A percentile compares a stretch with the other conserved stretches of the same genome.
Conservation (phyloP, 1,140 invertebrate genomes). For the Plectrocnemia conspersa region DNA sequence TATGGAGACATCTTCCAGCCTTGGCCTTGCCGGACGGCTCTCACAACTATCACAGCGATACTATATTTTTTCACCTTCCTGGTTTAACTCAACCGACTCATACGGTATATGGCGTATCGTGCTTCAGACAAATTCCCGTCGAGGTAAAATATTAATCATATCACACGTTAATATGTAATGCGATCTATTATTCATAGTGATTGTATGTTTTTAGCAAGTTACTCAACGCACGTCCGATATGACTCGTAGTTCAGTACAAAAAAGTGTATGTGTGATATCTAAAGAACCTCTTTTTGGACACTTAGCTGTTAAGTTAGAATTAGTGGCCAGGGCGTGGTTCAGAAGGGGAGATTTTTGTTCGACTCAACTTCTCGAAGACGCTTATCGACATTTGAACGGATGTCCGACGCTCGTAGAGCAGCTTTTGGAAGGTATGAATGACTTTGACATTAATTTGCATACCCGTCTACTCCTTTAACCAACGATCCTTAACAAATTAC, state of each 20-base stretch:
- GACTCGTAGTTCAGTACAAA: constrained; percentile 71
- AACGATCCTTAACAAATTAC: constrained; percentile 33
- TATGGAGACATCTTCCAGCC: constrained; percentile 94
- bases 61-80: constrained; percentile 94
- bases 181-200: background rate
- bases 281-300: constrained; percentile 85
- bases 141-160: constrained; percentile 57
- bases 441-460: constrained; percentile 31
- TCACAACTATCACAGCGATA: constrained; percentile 94
- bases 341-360: constrained; percentile 90
- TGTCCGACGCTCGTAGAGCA: constrained; percentile 73
- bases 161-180: background rate
- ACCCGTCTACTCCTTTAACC: background rate
- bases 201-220: constrained; percentile 66
- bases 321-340: constrained; percentile 97
- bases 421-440: constrained; percentile 67
- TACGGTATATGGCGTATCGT: constrained; percentile 94
- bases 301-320: constrained; percentile 89
- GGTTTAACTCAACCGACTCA: constrained; percentile 74
- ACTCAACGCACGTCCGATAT: constrained; percentile 94
- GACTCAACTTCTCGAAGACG: constrained; percentile 85
- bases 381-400: constrained; percentile 86
- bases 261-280: constrained; percentile 62
- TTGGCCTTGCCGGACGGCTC: constrained; percentile 95
- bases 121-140: constrained; percentile 95